A percentile compares a stretch with the other conserved stretches of the same genome.
phyloP scores from a whole-genome alignment of 2,797 vertebrate genomes.

The Peromyscus melanophrys region DNA sequence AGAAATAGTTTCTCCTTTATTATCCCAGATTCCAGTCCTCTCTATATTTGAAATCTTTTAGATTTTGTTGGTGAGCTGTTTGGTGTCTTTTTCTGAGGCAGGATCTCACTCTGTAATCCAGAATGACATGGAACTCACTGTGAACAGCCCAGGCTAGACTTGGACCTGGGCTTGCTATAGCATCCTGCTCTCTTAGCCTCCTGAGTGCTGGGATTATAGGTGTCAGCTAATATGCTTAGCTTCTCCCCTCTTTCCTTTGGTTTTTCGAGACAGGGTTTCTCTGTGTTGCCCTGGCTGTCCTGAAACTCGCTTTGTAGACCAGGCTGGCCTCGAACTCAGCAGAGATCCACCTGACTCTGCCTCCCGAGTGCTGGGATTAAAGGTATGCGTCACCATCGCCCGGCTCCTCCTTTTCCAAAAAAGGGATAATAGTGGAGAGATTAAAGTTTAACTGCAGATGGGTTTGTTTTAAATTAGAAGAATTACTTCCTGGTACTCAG shows the following conservation, averaged over 20 bases:
- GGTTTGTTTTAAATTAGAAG: slow-evolving; percentile 63
- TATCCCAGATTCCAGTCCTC: slow-evolving; percentile 18
- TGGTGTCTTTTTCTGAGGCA: neutral
- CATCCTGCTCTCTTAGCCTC: neutral
- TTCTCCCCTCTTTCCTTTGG: neutral
- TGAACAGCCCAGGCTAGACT: neutral
- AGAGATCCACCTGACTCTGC: neutral
- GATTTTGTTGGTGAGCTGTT: slow-evolving; percentile 53
- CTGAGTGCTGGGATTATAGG: neutral
- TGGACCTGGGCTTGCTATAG: neutral
- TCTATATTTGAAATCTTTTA: slow-evolving; percentile 53
- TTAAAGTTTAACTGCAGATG: slow-evolving; percentile 71
- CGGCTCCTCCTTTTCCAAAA: neutral
- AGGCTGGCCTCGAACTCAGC: neutral
- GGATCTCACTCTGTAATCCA: neutral
- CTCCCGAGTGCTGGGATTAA: neutral
- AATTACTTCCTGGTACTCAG: slow-evolving; percentile 71
- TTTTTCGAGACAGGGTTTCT: neutral
- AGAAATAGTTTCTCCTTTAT: slow-evolving; percentile 29
- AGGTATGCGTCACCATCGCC: neutral
- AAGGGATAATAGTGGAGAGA: neutral
- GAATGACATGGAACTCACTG: neutral
- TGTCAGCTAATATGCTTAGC: neutral
- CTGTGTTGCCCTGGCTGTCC: neutral
- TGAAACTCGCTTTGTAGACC: neutral